Conservation (phyloP, 2,888 invertebrate genomes). For the Ligdia adustata region DNA sequence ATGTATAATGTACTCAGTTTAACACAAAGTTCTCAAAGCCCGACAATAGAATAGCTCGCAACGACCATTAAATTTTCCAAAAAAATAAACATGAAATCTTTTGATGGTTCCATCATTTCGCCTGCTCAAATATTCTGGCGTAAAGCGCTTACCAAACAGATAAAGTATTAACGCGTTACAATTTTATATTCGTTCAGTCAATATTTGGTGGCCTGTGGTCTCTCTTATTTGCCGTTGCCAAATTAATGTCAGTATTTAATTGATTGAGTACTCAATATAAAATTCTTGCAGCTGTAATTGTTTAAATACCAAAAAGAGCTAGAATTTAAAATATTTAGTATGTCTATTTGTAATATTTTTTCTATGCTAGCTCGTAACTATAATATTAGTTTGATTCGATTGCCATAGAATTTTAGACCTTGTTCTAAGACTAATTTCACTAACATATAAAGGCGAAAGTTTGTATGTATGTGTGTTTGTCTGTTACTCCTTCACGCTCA, state of each 20-base stretch:
- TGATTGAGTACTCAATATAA: background rate
- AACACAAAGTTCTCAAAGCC: background rate
- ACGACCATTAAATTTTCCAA: conserved; percentile 1
- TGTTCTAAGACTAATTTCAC: too few species aligned
- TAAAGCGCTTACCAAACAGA: conserved; percentile 12
- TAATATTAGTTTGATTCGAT: too few species aligned
- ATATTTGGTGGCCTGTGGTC: conserved; percentile 8
- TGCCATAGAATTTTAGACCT: too few species aligned
- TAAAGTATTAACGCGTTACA: conserved; percentile 6
- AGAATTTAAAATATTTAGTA: too few species aligned
- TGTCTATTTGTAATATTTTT: too few species aligned
- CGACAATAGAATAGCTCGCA: background rate
- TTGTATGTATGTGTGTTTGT: too few species aligned
- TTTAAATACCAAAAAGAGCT: background rate
- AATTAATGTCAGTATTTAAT: conserved; percentile 13
- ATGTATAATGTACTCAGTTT: background rate
- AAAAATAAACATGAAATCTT: conserved; percentile 12
- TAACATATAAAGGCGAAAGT: too few species aligned
- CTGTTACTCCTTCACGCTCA: too few species aligned
- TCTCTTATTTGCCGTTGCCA: conserved; percentile 5
- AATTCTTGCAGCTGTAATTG: background rate
- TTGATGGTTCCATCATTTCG: conserved; percentile 1
- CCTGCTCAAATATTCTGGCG: conserved; percentile 1
- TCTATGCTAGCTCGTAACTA: too few species aligned
- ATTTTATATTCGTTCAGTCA: conserved; percentile 5